Conservation (phyloP, 64 coral and sea anemone species). For the Trachythela sp. region DNA sequence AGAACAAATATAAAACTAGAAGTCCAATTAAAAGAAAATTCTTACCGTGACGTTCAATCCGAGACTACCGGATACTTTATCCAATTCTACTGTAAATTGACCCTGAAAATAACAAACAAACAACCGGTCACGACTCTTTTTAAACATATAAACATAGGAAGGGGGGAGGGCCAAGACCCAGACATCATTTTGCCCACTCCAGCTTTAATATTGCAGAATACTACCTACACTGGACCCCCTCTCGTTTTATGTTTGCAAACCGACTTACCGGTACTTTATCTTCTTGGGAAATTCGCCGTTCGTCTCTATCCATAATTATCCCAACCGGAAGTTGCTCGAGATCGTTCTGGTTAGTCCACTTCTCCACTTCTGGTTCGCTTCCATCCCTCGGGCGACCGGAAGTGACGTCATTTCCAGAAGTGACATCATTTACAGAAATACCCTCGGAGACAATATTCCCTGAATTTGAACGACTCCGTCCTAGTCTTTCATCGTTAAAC, state of each 20-base stretch:
- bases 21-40: background rate
- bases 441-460: background rate
- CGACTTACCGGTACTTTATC: background rate
- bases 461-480: background rate
- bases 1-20: too few relatives aligned
- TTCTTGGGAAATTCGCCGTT: background rate
- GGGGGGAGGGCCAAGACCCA: too few relatives aligned
- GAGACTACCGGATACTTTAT: conserved; percentile 1
- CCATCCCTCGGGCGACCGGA: background rate
- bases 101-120: background rate
- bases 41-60: background rate
- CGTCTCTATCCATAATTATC: background rate
- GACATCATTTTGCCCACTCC: background rate
- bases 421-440: background rate
- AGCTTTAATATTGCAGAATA: too few relatives aligned
- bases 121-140: background rate
- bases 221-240: too few relatives aligned
- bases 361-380: background rate
- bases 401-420: background rate
- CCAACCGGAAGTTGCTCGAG: background rate
- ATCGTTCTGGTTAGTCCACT: background rate
- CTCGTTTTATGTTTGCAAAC: too few relatives aligned
- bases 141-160: background rate
- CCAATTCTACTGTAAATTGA: background rate
- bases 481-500: background rate